Percentiles rank a stretch among this genome's conserved stretches.
These are phyloP conservation scores for Alligator mississippiensis DNA, from an alignment of 2,113 vertebrate species.

Conservation along the genomic window DNA sequence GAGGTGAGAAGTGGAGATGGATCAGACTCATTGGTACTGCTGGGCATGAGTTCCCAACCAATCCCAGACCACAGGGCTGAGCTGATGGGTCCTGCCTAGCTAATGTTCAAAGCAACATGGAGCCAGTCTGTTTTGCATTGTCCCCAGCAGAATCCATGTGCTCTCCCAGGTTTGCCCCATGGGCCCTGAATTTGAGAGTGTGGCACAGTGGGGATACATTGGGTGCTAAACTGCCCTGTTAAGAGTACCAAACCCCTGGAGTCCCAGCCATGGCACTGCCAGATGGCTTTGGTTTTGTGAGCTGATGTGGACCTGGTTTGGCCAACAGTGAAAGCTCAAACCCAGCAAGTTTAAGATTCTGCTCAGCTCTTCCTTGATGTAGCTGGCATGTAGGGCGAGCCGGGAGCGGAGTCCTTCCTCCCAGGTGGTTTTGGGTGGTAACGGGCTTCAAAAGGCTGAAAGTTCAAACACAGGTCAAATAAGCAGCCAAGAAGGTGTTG, in stretches of 20 bases:
- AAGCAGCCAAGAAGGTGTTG: too few relatives aligned
- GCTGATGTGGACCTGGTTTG: neutral
- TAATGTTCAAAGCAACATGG: neutral
- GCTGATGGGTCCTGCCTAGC: too few relatives aligned
- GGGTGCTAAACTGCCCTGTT: too few relatives aligned
- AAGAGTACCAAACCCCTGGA: neutral
- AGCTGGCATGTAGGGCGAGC: too few relatives aligned
- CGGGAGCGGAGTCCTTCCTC: too few relatives aligned
- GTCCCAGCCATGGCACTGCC: neutral
- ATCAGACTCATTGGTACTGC: neutral
- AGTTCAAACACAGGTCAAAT: neutral
- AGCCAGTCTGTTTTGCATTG: neutral
- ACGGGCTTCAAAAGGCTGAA: too few relatives aligned
- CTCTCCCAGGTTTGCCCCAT: neutral
- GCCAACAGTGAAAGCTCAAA: too few relatives aligned
- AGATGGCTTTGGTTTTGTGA: neutral
- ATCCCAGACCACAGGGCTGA: neutral
- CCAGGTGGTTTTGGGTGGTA: too few relatives aligned
- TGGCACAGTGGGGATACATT: neutral
- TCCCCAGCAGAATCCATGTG: neutral
- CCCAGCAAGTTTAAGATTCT: too few relatives aligned
- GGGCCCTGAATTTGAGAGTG: neutral
- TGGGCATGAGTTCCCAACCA: too few relatives aligned
- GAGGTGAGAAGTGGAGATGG: neutral
- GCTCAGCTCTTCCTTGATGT: too few relatives aligned